phyloP scores from a whole-genome alignment of 2,113 vertebrate species.

The Caloenas nicobarica region DNA sequence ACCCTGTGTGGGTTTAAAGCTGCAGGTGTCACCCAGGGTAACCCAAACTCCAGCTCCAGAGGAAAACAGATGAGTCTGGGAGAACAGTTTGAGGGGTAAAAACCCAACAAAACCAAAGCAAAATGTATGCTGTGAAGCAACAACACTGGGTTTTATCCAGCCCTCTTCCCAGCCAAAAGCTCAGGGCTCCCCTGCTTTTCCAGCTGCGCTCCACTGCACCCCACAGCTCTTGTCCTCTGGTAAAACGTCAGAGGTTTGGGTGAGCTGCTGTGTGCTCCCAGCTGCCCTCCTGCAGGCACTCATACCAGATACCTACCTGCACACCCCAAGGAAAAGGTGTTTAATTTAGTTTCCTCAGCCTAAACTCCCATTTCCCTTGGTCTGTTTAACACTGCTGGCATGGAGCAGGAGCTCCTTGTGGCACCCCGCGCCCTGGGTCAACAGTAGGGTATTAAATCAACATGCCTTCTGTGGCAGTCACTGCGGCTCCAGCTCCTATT shows the following conservation, averaged over 20 bases:
- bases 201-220: neutral
- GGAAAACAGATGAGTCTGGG: neutral
- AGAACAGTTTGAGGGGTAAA: neutral
- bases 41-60: neutral
- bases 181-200: neutral
- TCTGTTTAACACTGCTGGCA: neutral
- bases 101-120: fast-evolving
- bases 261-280: neutral
- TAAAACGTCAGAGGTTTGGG: neutral
- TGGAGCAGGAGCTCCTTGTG: neutral
- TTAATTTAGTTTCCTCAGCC: neutral
- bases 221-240: neutral
- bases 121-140: neutral
- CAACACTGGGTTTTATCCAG: neutral
- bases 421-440: neutral
- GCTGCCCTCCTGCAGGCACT: neutral
- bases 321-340: neutral
- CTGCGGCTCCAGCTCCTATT: neutral
- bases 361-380: neutral
- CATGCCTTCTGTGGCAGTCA: neutral
- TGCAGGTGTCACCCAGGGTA: neutral
- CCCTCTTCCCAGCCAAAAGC: neutral
- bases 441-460: neutral
- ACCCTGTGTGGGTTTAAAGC: neutral
- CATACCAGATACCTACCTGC: fast-evolving